Base-by-base conservation (phyloP, 2,888 invertebrate genomes). In the Thysanoteuthis rhombus region DNA sequence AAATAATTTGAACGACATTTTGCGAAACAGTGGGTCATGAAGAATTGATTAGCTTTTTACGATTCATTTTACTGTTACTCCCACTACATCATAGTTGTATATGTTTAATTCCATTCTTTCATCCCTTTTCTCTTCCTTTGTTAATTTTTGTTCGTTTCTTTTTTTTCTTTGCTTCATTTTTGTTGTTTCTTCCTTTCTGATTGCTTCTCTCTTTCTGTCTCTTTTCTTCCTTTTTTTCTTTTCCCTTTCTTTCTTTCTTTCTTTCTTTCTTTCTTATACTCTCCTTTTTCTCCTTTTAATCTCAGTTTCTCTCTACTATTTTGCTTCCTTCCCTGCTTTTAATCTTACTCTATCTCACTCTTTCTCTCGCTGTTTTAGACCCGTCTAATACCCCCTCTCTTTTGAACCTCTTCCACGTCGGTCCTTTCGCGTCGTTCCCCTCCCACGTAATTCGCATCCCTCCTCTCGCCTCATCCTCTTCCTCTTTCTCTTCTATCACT, bases 401-500 rank as follows among this genome's bases (percentile, higher is more conserved):
- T 58, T 52, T 52, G 6, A 12, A 12, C 19, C 19, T 52, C 6
- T 52, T 52, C 19, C 25, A 12, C 19, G 19, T 19, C 19, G 3
- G 19, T 52, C 19, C 52, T 52, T 6, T 6, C 25, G 19, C 3
- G 3, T 19, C 25, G 3, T 52, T 12, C 52, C 25, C 6, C 2
- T 19, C 16, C 25, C 19, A 25, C 19, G 16, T 52, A 25, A 52
- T 12, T 52, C 6, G 19, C 32, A 8, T 32, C 1, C 32, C 10
- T 58, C 10, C 12, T 32, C 16, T 75, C 1, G 4, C 0, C n/a
- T 75, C 16, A 6, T 75, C 10, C 75, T n/a, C 12, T n/a, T 1
- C n/a, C 1, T n/a, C 12, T n/a, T n/a, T n/a, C 1, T 4, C n/a
- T n/a, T 10, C n/a, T 32, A 8, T 2, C 0, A 8, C 10, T 3